Evolutionary conservation across 2,888 invertebrate species (phyloP), one percentile per base, ranked within the genome.

Genomic region (Xiphydria camelus): DNA sequence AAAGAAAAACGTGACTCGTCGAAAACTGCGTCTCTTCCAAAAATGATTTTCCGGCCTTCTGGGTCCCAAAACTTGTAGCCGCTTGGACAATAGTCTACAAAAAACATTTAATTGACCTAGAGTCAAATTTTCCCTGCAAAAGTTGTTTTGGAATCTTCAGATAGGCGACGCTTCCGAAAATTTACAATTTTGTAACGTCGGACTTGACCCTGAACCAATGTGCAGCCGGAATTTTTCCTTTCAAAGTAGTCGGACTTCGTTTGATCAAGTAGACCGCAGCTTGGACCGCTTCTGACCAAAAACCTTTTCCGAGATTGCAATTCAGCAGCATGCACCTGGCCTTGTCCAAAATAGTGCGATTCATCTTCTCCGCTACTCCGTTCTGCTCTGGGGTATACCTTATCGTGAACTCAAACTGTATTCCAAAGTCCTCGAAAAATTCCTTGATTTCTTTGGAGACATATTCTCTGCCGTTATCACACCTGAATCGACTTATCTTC

Each of bases 331-430:
- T 60, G 26, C 67, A 44, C 26, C 72, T 60, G 36, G 69, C 67
- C 47, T 64, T 73, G 57, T 74, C 71, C 5, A 67, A 66, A 29
- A 76, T 49, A 6, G 56, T 58, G 5, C 61, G 32, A 12, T 64
- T 64, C 49, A 62, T 46, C 12, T 61, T 20, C 36, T 63, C 62
- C 7, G 61, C 61, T 1, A 62, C 55, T 18, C 62, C 63, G 41
- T 63, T 63, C 32, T 61, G 59, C 41, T 68, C 39, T 1, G 64
- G 64, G 4, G 61, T 64, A 41, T 64, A 66, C 4, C 53, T 39
- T 4, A 58, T 55, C 9, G 59, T 60, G 21, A 54, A 59, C 41
- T 67, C 55, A 31, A 54, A 38, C 21, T 48, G 39, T 32, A 66
- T 63, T 2, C 62, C 62, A 34, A 48, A 55, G 1, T 26, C 25